Evolutionary conservation across 2,797 vertebrate species (phyloP).

Genomic region (Myotis daubentonii): DNA sequence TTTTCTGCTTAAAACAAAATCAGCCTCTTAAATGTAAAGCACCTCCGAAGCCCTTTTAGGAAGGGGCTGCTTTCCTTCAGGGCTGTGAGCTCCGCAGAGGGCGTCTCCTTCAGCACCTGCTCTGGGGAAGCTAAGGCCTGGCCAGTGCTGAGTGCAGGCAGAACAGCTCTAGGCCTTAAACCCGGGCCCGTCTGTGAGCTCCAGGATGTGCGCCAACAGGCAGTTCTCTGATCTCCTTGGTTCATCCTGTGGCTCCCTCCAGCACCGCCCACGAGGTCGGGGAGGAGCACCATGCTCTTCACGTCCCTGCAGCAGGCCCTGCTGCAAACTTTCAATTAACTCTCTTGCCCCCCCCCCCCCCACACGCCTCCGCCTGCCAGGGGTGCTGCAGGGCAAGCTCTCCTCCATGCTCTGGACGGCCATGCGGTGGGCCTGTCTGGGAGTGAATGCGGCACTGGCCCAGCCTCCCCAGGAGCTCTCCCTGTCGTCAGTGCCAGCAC

Average conservation of each 20-base stretch:
- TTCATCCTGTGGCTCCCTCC: background rate
- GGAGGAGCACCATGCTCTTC: rapidly evolving
- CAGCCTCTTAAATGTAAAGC: too few species aligned
- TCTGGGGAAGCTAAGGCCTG: background rate
- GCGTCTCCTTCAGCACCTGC: background rate
- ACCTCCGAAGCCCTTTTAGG: too few species aligned
- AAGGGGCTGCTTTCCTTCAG: too few species aligned
- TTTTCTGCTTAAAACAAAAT: too few species aligned
- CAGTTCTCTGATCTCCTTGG: background rate
- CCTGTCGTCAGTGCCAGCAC: background rate
- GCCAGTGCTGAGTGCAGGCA: too few species aligned
- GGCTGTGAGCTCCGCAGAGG: too few species aligned
- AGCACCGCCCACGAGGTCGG: rapidly evolving
- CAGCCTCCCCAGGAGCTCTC: background rate
- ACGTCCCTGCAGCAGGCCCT: background rate
- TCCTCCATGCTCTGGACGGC: rapidly evolving
- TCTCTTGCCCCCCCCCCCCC: too few species aligned
- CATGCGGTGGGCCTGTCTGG: background rate
- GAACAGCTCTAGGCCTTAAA: background rate
- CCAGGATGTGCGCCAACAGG: too few species aligned
- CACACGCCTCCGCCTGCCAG: background rate
- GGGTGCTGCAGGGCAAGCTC: background rate
- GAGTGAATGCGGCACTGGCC: background rate
- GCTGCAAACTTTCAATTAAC: background rate
- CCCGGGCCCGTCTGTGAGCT: background rate